Base-by-base conservation (phyloP, 2,888 invertebrate genomes). In the Apamea sordens region DNA sequence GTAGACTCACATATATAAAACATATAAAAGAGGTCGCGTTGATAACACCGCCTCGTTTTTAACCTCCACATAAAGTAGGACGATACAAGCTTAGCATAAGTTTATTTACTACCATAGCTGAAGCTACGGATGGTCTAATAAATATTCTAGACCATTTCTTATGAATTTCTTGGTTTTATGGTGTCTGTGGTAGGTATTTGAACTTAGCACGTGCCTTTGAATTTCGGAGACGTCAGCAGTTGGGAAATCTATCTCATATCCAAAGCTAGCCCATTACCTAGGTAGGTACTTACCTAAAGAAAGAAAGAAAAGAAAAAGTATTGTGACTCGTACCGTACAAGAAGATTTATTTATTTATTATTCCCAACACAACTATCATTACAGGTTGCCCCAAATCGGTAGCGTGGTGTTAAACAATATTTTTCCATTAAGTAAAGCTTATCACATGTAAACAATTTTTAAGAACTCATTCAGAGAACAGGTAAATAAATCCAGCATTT, bases 81-180 rank as follows among this genome's bases (percentile, higher is more conserved):
- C 69, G 63, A 74, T 74, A 80, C 59, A 80, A 36, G 71, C 53
- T 84, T 84, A 80, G 68, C 80, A 84, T 80, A 80, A 47, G 73
- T 73, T 79, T 84, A 84, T 84, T 77, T 84, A 68, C 59, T 63
- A 28, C 79, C 50, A 64, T 41, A 67, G n/a, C 41, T 18, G 59
- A 36, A 65, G 21, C n/a, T 76, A 50, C 63, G 76, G 32, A 41
- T 73, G 61, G 53, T 15, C 72, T 53, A 41, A 73, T 71, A 82
- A 70, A 77, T 69, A 78, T 77, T 82, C 53, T 61, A 70, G 24
- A 73, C 53, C 44, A 65, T 44, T 73, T 73, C 41, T 69, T 53
- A 65, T 32, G 63, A 73, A 69, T 59, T 59, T 41, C 68, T 64
- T 71, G n/a, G 18, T 28, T 69, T 80, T 64, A n/a, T 36, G 24